A percentile compares a stretch with the other conserved stretches of the same genome.
Evolutionary conservation across 2,113 vertebrate genomes (phyloP).

Genomic region (Sprattus sprattus): DNA sequence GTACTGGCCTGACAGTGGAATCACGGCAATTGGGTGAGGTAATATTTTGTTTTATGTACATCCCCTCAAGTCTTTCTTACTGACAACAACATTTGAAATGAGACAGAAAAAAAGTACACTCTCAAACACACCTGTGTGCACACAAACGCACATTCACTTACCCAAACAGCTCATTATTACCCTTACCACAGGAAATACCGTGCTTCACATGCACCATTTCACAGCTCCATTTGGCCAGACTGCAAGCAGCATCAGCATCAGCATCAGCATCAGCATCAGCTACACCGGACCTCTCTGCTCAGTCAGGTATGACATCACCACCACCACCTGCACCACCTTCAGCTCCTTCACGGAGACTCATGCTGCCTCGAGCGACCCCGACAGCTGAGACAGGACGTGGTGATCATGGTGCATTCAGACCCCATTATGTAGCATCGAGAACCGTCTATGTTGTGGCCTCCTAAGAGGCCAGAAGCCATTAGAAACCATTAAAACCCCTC

Average conservation of each 20-base stretch:
- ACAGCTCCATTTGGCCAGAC: background rate
- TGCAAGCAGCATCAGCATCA: background rate
- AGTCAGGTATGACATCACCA: background rate
- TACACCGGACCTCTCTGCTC: background rate
- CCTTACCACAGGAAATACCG: background rate
- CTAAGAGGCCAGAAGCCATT: background rate
- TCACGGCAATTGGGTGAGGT: background rate
- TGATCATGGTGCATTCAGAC: background rate
- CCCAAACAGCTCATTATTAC: background rate
- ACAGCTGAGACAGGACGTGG: background rate
- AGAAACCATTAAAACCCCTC: background rate
- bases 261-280: background rate
- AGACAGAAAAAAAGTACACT: background rate
- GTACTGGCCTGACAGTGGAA: no score
- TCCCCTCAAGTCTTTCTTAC: background rate
- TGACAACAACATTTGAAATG: background rate
- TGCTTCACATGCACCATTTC: background rate
- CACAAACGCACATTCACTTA: background rate
- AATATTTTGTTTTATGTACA: background rate
- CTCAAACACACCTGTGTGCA: background rate
- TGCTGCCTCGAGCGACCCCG: no score
- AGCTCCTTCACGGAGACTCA: no score
- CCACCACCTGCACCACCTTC: background rate
- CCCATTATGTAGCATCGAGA: background rate
- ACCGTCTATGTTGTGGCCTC: background rate